phyloP scores from a whole-genome alignment of 2,888 invertebrate genomes.

The Himalopsyche anomala region DNA sequence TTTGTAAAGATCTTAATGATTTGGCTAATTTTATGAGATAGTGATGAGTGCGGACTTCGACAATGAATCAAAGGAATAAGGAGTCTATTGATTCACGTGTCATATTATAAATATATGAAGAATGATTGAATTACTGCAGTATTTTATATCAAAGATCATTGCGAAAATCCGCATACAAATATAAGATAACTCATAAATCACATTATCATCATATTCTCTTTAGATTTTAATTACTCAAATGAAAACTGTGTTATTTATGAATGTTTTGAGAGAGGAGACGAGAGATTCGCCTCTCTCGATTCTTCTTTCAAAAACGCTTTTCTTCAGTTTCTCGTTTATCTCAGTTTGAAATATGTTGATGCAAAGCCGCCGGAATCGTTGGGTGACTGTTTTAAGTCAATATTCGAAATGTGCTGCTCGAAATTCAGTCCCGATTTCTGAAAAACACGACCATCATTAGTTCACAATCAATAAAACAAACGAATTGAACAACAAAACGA shows the following conservation, averaged over 20 bases:
- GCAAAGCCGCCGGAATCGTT: conserved; percentile 19
- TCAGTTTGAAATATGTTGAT: conserved; percentile 19
- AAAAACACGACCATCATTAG: neutral
- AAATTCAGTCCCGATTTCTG: conserved; percentile 11
- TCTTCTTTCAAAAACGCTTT: neutral
- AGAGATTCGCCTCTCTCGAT: neutral
- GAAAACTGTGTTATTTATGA: conserved; percentile 1
- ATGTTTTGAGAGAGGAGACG: neutral
- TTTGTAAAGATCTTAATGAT: neutral
- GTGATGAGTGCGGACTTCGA: neutral
- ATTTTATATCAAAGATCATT: neutral
- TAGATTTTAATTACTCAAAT: neutral
- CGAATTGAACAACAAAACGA: no score
- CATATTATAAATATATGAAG: neutral
- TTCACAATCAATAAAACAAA: no score
- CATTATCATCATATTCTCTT: neutral
- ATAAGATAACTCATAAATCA: conserved; percentile 9
- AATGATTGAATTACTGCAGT: neutral
- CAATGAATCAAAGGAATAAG: neutral
- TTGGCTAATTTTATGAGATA: conserved; percentile 1
- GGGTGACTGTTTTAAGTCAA: conserved; percentile 1
- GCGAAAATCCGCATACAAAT: conserved; percentile 7
- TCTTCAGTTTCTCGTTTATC: neutral
- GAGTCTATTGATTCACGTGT: neutral
- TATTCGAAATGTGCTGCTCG: neutral